Evolutionary conservation across 2,113 vertebrate genomes (phyloP).

Genomic region (Hypanus sabinus): DNA sequence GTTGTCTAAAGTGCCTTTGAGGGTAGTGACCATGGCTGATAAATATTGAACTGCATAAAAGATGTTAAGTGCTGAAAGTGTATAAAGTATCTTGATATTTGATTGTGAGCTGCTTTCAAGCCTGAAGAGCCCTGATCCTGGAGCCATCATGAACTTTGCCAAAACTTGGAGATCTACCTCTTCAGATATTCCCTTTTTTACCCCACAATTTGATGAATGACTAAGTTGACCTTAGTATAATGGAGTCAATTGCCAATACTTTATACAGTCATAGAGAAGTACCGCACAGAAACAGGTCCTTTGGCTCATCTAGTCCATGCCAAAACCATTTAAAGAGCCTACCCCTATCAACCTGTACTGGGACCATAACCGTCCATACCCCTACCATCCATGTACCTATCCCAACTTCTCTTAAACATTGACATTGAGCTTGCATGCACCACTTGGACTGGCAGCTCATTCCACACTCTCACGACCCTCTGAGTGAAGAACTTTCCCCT

Average conservation of each 20-base stretch:
- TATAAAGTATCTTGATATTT: not conserved
- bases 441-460: too few species aligned
- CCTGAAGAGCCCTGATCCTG: not conserved
- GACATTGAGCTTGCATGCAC: too few species aligned
- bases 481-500: too few species aligned
- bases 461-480: too few species aligned
- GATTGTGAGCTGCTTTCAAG: not conserved
- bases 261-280: not conserved
- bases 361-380: too few species aligned
- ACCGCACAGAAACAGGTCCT: too few species aligned
- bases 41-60: not conserved
- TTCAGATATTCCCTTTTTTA: not conserved
- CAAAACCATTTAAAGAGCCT: too few species aligned
- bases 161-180: not conserved
- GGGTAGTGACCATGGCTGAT: not conserved
- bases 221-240: not conserved
- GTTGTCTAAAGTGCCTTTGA: not conserved
- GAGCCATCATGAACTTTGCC: not conserved
- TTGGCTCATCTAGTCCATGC: too few species aligned
- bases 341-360: too few species aligned
- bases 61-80: not conserved
- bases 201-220: not conserved
- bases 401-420: too few species aligned
- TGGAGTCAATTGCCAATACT: not conserved
- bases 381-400: too few species aligned